Percentiles rank a stretch among this genome's conserved stretches.
These are phyloP conservation scores for Netta rufina DNA, from an alignment of 2,797 vertebrate species.

Conservation along the genomic window DNA sequence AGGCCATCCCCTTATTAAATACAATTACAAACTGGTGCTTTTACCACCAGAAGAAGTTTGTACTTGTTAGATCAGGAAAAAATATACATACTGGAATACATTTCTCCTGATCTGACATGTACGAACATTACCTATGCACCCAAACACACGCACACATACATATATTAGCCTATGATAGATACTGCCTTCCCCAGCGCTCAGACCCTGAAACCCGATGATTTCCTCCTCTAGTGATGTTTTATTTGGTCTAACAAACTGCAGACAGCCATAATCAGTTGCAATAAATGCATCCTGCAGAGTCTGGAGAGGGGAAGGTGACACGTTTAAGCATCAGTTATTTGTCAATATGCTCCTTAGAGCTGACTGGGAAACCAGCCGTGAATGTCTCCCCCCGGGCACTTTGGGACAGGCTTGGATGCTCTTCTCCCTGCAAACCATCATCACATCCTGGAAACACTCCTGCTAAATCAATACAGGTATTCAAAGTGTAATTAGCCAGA, in stretches of 20 bases:
- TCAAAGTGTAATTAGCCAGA: conserved; percentile 46
- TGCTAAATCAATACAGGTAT: conserved; percentile 38
- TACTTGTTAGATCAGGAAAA: conserved; percentile 53
- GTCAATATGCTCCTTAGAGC: background rate
- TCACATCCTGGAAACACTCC: background rate
- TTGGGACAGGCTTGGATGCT: background rate
- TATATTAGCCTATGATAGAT: background rate
- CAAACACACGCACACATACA: background rate
- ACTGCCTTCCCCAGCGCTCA: background rate
- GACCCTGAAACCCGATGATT: background rate
- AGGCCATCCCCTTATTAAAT: conserved; percentile 30
- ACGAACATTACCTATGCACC: background rate
- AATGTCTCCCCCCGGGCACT: background rate
- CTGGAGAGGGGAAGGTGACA: background rate
- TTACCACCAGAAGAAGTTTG: conserved; percentile 27
- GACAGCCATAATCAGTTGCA: background rate
- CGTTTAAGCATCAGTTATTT: background rate
- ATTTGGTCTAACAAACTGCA: background rate
- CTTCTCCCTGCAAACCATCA: background rate
- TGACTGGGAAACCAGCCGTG: background rate
- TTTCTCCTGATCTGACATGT: conserved; percentile 35
- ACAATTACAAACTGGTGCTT: conserved; percentile 20
- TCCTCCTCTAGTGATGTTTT: background rate
- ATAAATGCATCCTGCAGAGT: background rate
- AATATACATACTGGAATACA: conserved; percentile 16